A percentile compares a stretch with the other conserved stretches of the same genome.
phyloP scores from a whole-genome alignment of 2,797 vertebrate genomes.

The Parauchenoglanis ngamensis region DNA sequence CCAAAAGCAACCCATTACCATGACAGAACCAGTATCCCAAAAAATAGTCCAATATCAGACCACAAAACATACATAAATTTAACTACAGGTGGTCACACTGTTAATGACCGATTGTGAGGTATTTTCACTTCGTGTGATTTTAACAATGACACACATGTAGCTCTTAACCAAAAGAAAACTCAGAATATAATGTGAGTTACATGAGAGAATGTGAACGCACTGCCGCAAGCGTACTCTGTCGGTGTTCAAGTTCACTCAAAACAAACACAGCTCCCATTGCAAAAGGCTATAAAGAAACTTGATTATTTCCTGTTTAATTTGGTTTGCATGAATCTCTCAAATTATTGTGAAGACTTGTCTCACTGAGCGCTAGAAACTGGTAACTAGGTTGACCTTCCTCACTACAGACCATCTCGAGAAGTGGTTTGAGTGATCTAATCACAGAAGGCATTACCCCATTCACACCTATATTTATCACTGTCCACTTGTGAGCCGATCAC shows the following conservation, averaged over 20 bases:
- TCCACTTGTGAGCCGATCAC: constrained; percentile 3
- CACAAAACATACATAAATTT: neutral
- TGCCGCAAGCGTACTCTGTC: neutral
- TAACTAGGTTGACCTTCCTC: neutral
- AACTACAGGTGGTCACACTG: neutral
- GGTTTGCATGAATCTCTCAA: neutral
- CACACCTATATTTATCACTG: neutral
- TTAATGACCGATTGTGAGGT: neutral
- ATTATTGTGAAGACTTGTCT: neutral
- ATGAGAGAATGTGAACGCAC: neutral
- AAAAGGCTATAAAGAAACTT: neutral
- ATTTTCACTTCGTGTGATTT: neutral
- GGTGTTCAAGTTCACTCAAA: too few relatives aligned
- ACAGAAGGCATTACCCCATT: neutral
- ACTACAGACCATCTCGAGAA: neutral
- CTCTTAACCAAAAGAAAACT: neutral
- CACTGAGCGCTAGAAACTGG: neutral
- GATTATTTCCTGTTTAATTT: neutral
- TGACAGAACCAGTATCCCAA: neutral
- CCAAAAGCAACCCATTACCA: neutral
- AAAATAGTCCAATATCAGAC: neutral
- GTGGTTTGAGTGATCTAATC: neutral
- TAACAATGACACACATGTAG: neutral
- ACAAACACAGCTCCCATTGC: neutral
- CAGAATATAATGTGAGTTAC: neutral